A percentile compares a stretch with the other conserved stretches of the same genome.
phyloP scores from a whole-genome alignment of 2,888 invertebrate species.

The Napeogenes sylphis region DNA sequence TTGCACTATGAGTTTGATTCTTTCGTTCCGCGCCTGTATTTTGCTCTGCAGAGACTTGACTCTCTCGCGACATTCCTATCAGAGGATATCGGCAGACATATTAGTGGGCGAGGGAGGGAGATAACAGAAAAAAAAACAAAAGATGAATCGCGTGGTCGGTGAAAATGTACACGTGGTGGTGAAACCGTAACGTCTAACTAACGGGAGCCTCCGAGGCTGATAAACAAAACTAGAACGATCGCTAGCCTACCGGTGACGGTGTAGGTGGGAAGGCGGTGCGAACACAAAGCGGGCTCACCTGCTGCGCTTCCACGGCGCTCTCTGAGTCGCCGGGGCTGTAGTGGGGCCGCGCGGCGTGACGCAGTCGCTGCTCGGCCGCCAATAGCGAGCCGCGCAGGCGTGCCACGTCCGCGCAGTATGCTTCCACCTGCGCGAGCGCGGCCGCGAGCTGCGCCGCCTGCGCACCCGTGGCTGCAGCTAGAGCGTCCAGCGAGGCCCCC shows the following conservation, averaged over 20 bases:
- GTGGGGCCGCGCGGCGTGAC: conserved; percentile 88
- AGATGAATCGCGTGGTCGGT: conserved; percentile 56
- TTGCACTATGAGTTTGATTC: conserved; percentile 91
- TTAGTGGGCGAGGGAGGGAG: conserved; percentile 61
- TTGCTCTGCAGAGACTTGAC: conserved; percentile 91
- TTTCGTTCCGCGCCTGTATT: conserved; percentile 91
- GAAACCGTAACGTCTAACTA: conserved; percentile 34
- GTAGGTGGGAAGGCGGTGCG: conserved; percentile 40
- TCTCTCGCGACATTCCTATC: conserved; percentile 89
- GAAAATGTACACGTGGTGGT: conserved; percentile 50
- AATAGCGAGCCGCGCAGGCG: conserved; percentile 89
- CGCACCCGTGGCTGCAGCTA: conserved; percentile 78
- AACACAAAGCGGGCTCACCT: conserved; percentile 80
- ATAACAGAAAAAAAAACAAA: conserved; percentile 68
- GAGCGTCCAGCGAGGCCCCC: conserved; percentile 81
- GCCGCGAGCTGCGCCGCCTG: conserved; percentile 83
- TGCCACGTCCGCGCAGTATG: conserved; percentile 92
- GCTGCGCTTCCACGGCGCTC: conserved; percentile 88
- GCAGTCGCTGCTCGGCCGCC: conserved; percentile 91
- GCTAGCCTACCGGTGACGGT: conserved; percentile 54
- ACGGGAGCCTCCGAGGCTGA: conserved; percentile 46
- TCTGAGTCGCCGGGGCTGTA: conserved; percentile 90
- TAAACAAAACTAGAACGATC: conserved; percentile 68
- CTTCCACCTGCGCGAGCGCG: conserved; percentile 90
- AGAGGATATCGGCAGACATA: conserved; percentile 68